Conservation (phyloP, 2,888 invertebrate species). For the Limnephilus marmoratus region DNA sequence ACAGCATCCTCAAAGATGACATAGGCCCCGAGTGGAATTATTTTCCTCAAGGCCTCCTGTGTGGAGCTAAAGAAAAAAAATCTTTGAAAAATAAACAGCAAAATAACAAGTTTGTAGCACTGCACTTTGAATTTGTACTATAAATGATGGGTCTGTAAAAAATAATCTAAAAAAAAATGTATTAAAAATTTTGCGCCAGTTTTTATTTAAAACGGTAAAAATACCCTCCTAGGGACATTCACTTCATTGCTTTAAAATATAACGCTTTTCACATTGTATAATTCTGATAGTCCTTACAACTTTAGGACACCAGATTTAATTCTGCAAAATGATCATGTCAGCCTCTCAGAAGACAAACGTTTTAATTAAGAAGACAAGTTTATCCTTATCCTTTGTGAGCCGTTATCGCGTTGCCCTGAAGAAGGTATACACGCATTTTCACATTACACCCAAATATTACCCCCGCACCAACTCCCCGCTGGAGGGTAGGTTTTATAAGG, state of each 20-base stretch:
- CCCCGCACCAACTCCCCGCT: background rate
- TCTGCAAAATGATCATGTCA: background rate
- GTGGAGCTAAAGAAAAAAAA: too few relatives aligned
- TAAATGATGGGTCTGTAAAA: too few relatives aligned
- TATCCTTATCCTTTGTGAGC: slow-evolving; percentile 10
- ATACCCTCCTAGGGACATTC: too few relatives aligned
- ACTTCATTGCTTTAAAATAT: background rate
- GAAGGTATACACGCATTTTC: background rate
- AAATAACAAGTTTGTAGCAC: too few relatives aligned
- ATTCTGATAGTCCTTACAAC: background rate
- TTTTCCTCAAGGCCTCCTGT: too few relatives aligned
- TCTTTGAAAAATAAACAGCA: too few relatives aligned
- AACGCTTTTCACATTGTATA: background rate
- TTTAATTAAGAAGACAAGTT: slow-evolving; percentile 32
- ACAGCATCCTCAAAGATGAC: too few relatives aligned
- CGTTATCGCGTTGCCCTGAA: background rate
- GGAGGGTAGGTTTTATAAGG: background rate
- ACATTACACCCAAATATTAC: background rate
- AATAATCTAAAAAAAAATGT: too few relatives aligned
- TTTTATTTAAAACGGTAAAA: too few relatives aligned
- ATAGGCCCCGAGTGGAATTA: too few relatives aligned
- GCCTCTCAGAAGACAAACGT: slow-evolving; percentile 16
- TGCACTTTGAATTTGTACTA: too few relatives aligned
- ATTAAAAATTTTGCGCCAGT: too few relatives aligned
- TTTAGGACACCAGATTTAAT: background rate